A percentile compares a stretch with the other conserved stretches of the same genome.
Evolutionary conservation across 2,113 vertebrate species (phyloP).

Genomic region (Scophthalmus maximus): DNA sequence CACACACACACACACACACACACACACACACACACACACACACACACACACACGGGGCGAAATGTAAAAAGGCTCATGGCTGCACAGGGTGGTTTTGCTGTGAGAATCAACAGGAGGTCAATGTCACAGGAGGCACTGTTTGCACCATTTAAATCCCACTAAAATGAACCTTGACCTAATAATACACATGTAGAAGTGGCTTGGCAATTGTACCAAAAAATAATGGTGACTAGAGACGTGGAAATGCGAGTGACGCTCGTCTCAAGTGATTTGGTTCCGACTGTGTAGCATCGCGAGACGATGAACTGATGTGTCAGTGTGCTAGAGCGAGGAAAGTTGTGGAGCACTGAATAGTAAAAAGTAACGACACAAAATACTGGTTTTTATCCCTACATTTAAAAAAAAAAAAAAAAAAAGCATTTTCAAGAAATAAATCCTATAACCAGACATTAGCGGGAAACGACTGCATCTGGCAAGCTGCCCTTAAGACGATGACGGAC

Average conservation of each 20-base stretch:
- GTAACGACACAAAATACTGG: slow-evolving; percentile 37
- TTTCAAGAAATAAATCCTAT: slow-evolving; percentile 35
- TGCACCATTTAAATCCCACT: slow-evolving; percentile 39
- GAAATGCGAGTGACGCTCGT: neutral
- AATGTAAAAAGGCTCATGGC: slow-evolving; percentile 13
- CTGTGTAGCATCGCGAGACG: slow-evolving; percentile 6
- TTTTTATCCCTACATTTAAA: slow-evolving; percentile 30
- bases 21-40: no score
- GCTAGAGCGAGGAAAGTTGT: neutral
- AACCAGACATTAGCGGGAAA: slow-evolving; percentile 42
- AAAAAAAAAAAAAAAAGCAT: neutral
- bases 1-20: no score
- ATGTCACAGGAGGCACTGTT: slow-evolving; percentile 50
- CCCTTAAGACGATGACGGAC: slow-evolving; percentile 55
- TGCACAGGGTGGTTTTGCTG: slow-evolving; percentile 33
- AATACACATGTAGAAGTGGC: slow-evolving; percentile 19
- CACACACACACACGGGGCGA: no score
- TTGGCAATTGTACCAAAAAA: slow-evolving; percentile 8
- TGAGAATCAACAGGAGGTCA: slow-evolving; percentile 47
- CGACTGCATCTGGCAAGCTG: slow-evolving; percentile 54
- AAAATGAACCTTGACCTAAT: slow-evolving; percentile 44
- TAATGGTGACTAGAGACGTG: neutral
- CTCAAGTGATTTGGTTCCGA: slow-evolving; percentile 40
- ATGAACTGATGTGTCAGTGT: slow-evolving; percentile 12
- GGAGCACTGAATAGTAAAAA: neutral